These are phyloP conservation scores for Drosophila virilis DNA, from an alignment of 1,140 invertebrate species.

Conservation along the genomic window DNA sequence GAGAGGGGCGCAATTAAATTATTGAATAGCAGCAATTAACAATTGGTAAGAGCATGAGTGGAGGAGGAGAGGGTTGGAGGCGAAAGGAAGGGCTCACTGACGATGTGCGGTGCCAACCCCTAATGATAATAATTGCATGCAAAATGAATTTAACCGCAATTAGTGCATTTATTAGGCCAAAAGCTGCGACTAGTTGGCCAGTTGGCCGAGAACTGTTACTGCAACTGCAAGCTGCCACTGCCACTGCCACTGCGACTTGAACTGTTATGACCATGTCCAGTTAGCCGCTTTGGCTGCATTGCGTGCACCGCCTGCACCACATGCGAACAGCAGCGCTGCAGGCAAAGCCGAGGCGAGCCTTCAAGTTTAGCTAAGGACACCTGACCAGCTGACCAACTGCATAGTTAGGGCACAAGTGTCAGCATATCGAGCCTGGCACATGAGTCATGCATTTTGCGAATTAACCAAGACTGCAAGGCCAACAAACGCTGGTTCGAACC, in stretches of 20 bases:
- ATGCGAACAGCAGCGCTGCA: conserved; percentile 23
- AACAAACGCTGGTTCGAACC: no score
- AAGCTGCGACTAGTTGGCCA: conserved; percentile 54
- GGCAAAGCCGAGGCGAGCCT: conserved; percentile 23
- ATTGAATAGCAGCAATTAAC: conserved; percentile 52
- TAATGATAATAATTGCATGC: conserved; percentile 84
- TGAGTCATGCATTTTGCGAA: no score
- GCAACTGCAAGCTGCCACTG: not conserved
- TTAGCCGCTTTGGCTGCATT: conserved; percentile 14
- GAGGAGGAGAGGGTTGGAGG: conserved; percentile 29
- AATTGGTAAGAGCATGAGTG: conserved; percentile 37
- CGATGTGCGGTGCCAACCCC: conserved; percentile 71
- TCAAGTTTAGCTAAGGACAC: conserved; percentile 46
- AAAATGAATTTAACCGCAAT: conserved; percentile 84
- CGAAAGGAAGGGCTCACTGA: conserved; percentile 16
- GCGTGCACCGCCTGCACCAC: conserved; percentile 32
- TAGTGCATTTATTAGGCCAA: conserved; percentile 84
- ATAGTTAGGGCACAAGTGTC: not conserved
- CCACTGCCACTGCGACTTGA: not conserved
- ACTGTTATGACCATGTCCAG: conserved; percentile 12
- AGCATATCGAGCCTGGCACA: conserved; percentile 1
- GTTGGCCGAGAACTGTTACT: conserved; percentile 32
- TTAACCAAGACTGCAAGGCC: no score
- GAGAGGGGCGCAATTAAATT: conserved; percentile 50
- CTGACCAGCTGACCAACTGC: conserved; percentile 19